Evolutionary conservation across 2,113 vertebrate species (phyloP).

Genomic region (Thermophis baileyi): DNA sequence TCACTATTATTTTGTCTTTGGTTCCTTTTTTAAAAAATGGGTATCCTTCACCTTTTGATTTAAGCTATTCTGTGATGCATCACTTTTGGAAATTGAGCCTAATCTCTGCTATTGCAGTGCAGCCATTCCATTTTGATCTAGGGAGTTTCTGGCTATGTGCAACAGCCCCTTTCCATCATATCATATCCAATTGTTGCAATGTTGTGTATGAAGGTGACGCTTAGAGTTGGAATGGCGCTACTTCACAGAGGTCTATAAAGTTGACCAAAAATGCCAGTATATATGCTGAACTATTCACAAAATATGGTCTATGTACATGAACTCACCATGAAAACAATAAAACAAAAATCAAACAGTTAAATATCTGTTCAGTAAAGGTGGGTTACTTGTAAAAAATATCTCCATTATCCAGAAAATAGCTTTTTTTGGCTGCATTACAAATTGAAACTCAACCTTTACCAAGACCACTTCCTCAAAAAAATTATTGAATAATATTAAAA

Average conservation of each 20-base stretch:
- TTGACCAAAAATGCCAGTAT: background rate
- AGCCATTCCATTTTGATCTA: background rate
- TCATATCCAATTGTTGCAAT: background rate
- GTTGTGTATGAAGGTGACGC: background rate
- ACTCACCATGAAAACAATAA: background rate
- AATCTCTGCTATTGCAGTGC: background rate
- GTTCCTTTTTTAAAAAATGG: background rate
- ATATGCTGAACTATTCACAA: background rate
- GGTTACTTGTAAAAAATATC: conserved; percentile 41
- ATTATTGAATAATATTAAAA: conserved; percentile 41
- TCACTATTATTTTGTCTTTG: background rate
- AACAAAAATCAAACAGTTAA: conserved; percentile 37
- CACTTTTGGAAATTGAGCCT: background rate
- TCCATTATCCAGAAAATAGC: conserved; percentile 43
- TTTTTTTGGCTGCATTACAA: conserved; percentile 50
- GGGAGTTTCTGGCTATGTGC: background rate
- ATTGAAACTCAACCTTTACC: conserved; percentile 30
- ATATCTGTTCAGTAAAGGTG: conserved; percentile 30
- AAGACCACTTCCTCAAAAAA: conserved; percentile 45
- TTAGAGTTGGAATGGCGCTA: background rate
- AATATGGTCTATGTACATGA: background rate
- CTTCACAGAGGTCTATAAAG: background rate
- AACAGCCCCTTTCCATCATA: background rate
- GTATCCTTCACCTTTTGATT: background rate
- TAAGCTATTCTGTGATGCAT: background rate